Evolutionary conservation across 2,888 invertebrate species (phyloP).

Genomic region (Cataglyphis altisquamis): DNA sequence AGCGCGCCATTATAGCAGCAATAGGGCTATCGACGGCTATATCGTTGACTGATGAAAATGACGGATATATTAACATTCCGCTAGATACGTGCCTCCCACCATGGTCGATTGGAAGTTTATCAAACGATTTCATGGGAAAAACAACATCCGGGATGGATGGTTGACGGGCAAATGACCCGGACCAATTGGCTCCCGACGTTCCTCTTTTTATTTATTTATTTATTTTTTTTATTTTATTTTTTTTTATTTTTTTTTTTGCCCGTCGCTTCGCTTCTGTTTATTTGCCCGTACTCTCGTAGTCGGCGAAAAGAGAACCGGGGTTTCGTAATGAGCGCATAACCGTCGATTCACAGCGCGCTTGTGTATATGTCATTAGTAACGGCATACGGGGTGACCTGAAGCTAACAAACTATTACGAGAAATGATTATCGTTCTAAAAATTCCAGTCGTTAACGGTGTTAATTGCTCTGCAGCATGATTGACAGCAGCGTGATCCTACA

Average conservation of each 20-base stretch:
- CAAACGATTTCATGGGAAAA: constrained; percentile 34
- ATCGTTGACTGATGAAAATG: background rate
- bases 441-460: background rate
- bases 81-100: background rate
- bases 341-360: constrained; percentile 9
- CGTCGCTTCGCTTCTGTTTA: constrained; percentile 37
- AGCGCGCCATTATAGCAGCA: background rate
- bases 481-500: too few relatives aligned
- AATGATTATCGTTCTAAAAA: background rate
- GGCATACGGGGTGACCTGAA: background rate
- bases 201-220: too few relatives aligned
- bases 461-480: background rate
- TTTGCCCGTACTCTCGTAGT: constrained; percentile 14
- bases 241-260: background rate
- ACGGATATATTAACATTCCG: constrained; percentile 11
- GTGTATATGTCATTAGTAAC: constrained; percentile 13
- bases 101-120: constrained; percentile 4
- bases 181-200: constrained; percentile 33
- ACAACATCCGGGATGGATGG: constrained; percentile 40
- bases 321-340: constrained; percentile 39
- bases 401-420: background rate
- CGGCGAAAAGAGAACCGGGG: constrained; percentile 20
- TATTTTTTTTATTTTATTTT: background rate
- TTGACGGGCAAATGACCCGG: constrained; percentile 41
- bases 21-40: constrained; percentile 4